Evolutionary conservation across 2,113 vertebrate species (phyloP).

Genomic region (Rhombomys opimus): DNA sequence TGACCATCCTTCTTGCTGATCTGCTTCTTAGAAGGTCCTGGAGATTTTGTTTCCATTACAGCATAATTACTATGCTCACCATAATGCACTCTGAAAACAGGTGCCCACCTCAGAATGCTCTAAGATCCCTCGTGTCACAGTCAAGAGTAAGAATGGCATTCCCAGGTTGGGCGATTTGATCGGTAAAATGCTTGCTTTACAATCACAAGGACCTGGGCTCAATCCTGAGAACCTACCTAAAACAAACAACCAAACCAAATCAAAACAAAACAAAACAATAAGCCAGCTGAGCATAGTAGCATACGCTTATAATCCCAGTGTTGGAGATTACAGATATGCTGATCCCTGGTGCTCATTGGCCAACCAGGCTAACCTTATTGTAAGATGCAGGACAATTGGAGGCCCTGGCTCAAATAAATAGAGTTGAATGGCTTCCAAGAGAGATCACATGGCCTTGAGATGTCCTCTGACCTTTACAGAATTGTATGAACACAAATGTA

Average conservation of each 20-base stretch:
- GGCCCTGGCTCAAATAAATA: neutral
- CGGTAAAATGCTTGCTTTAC: neutral
- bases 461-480: neutral
- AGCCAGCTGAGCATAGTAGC: neutral
- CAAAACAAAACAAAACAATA: too few species aligned
- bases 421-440: neutral
- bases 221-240: neutral
- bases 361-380: neutral
- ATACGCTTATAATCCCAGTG: too few species aligned
- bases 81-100: too few species aligned
- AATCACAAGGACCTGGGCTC: neutral
- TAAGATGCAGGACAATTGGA: neutral
- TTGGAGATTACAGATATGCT: neutral
- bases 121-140: fast-evolving
- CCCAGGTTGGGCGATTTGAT: too few species aligned
- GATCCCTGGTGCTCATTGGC: neutral
- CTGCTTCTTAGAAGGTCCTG: neutral
- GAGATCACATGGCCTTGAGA: neutral
- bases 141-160: neutral
- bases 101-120: fast-evolving
- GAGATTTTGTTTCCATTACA: neutral
- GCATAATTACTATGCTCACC: too few species aligned
- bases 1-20: neutral
- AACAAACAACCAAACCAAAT: neutral
- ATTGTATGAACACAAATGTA: neutral